phyloP scores from a whole-genome alignment of 2,797 vertebrate species.

The Caiman crocodilus region DNA sequence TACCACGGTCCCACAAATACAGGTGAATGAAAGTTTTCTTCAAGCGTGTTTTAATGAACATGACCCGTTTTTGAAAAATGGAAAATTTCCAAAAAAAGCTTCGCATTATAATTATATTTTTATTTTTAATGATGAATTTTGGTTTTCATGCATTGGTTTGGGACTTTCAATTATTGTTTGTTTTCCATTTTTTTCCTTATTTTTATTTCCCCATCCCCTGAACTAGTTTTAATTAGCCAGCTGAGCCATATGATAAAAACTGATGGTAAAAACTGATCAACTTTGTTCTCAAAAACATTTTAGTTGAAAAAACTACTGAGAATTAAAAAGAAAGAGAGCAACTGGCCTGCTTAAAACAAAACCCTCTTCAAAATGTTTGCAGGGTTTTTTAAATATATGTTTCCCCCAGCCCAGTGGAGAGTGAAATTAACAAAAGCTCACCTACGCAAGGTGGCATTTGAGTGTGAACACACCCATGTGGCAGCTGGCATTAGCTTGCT shows the following conservation, averaged over 20 bases:
- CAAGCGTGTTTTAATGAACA: conserved; percentile 12
- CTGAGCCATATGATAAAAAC: conserved; percentile 38
- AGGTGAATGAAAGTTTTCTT: neutral
- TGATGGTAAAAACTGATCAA: conserved; percentile 1
- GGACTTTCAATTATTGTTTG: conserved; percentile 29
- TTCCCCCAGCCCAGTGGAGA: conserved; percentile 41
- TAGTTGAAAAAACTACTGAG: conserved; percentile 40
- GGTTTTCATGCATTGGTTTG: neutral
- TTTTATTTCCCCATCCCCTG: conserved; percentile 28
- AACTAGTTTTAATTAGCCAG: conserved; percentile 26
- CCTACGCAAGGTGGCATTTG: conserved; percentile 22
- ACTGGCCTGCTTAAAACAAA: conserved; percentile 28
- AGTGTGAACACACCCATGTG: conserved; percentile 13
- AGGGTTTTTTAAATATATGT: conserved; percentile 43
- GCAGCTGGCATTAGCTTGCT: conserved; percentile 13
- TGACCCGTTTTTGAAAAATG: neutral
- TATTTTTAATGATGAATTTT: neutral
- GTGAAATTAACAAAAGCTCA: conserved; percentile 33
- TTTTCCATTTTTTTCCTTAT: conserved; percentile 26
- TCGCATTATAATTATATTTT: neutral
- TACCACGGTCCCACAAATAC: neutral
- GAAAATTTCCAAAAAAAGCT: neutral
- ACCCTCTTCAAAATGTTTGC: conserved; percentile 15
- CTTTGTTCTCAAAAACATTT: conserved; percentile 54
- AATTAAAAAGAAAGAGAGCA: neutral